phyloP scores from a whole-genome alignment of 2,113 vertebrate species.

The Notarius lentiginosus region DNA sequence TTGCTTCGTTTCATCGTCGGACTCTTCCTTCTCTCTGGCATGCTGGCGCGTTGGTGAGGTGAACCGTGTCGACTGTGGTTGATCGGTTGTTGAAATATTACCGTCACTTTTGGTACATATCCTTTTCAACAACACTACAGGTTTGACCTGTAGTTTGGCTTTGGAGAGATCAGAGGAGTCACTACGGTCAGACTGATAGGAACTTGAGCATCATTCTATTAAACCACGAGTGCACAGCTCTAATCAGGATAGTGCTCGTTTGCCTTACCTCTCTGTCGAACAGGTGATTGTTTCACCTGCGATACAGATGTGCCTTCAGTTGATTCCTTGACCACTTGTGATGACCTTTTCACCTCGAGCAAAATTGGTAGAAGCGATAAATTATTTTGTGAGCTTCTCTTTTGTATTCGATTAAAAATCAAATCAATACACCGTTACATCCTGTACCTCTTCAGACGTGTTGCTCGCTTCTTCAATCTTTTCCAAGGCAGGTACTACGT shows the following conservation, averaged over 20 bases:
- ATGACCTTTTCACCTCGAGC: background rate
- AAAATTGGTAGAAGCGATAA: background rate
- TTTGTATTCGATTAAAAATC: conserved; percentile 11
- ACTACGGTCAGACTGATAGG: background rate
- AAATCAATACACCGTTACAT: background rate
- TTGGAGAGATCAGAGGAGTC: conserved; percentile 1
- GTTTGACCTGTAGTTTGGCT: conserved; percentile 42
- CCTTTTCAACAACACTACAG: background rate
- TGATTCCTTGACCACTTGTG: background rate
- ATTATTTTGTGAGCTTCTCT: background rate
- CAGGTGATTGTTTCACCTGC: conserved; percentile 9
- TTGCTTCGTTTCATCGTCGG: background rate
- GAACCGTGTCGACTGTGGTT: background rate
- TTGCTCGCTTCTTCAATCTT: background rate
- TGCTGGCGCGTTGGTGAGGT: conserved; percentile 3
- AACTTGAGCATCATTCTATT: background rate
- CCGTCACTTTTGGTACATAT: background rate
- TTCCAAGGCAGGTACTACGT: background rate
- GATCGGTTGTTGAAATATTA: background rate
- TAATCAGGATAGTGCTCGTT: background rate
- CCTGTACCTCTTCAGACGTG: background rate
- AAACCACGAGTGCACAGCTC: background rate
- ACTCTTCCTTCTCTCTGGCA: conserved; percentile 5
- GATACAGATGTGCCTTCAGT: conserved; percentile 17
- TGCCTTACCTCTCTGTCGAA: conserved; percentile 25